Base-by-base conservation (phyloP, 2,113 vertebrate genomes). In the Paratilapia polleni region DNA sequence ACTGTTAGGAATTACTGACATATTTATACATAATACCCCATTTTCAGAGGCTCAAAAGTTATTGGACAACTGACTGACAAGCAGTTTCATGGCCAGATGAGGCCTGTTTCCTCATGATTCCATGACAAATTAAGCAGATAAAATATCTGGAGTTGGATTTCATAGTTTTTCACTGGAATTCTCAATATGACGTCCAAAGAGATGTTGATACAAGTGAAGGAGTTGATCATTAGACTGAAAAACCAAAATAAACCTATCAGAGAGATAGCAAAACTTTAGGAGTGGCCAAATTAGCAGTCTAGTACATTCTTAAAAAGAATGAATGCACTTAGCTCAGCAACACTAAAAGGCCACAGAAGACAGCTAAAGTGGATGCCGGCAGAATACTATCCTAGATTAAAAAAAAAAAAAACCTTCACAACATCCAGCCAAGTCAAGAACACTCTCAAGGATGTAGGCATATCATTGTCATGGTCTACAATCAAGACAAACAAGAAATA, bases 351-450 rank as follows among this genome's bases (percentile, higher is more conserved):
- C 59, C n/a, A n/a, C n/a, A n/a, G n/a, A n/a, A n/a, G n/a, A n/a
- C n/a, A n/a, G n/a, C 15, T 61, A 28, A 1, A 62, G 20, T 17
- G 62, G 11, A 3, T 14, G 20, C 38, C 14, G 62, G 62, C 14
- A 6, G 0, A 38, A 38, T 0, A 0, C 13, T 14, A 38, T 22
- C 34, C 61, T 3, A n/a, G 43, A 5, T 47, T 15, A 47, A 47
- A 5, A 11, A 63, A 63, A 63, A 38, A 11, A 64, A 63, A n/a
- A n/a, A n/a, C n/a, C 19, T 63, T 63, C 20, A 38, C 38, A 38
- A 63, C 61, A 38, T 63, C 34, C 1, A 63, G 38, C 8, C 38
- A n/a, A 38, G 31, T 14, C 61, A 38, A 1, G 13, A 63, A 64
- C 62, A 64, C n/a, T 22, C 34, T 12, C 20, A 1, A 38, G 34